phyloP scores from a whole-genome alignment of 1,140 invertebrate species.

The Bemisia tabaci region DNA sequence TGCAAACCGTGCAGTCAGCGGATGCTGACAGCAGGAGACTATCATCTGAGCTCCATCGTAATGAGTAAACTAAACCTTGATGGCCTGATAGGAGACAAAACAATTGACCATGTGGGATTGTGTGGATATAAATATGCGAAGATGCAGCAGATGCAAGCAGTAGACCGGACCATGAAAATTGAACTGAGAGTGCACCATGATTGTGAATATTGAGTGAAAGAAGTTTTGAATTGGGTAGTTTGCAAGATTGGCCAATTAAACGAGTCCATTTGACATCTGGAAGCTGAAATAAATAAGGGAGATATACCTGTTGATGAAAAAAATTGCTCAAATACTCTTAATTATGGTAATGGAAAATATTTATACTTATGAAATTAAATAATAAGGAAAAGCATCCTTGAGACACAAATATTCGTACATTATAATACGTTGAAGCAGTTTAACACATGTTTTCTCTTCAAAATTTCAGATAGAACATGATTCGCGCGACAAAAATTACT shows the following conservation, averaged over 20 bases:
- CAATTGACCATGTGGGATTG: constrained; percentile 24
- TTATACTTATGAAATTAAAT: constrained; percentile 2
- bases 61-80: constrained; percentile 40
- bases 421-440: neutral
- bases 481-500: too few relatives aligned
- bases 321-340: neutral
- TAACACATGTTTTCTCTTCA: too few relatives aligned
- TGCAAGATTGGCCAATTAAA: constrained; percentile 40
- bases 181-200: constrained; percentile 34
- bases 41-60: constrained; percentile 43
- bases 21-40: constrained; percentile 42
- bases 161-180: constrained; percentile 36
- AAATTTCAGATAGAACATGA: too few relatives aligned
- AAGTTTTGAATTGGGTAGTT: constrained; percentile 40
- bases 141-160: constrained; percentile 36
- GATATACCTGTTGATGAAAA: constrained; percentile 2
- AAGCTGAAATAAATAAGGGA: neutral
- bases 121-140: constrained; percentile 26
- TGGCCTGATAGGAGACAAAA: constrained; percentile 14
- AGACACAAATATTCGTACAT: neutral
- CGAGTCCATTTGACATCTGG: constrained; percentile 35
- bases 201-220: constrained; percentile 31
- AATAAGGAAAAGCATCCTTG: neutral
- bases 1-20: constrained; percentile 42
- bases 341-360: neutral